Base-by-base conservation (phyloP, 2,113 vertebrate species). In the Atrichornis clamosus region DNA sequence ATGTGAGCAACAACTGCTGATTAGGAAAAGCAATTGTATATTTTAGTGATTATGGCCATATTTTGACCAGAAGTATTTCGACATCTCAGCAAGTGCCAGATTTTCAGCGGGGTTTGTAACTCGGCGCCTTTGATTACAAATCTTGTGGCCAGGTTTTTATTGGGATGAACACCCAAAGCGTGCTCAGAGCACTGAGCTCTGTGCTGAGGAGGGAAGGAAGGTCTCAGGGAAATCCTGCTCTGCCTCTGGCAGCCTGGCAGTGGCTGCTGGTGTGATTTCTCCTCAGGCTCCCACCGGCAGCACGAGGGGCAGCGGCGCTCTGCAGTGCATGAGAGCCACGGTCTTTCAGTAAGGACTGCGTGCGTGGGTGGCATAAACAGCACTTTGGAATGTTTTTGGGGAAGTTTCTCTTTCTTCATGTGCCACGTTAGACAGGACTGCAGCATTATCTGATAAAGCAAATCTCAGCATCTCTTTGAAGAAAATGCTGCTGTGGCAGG, bases 401-500 rank as follows among this genome's bases (percentile, higher is more conserved):
- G 87, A 82, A 89, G n/a, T 44, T 27, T 35, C 85, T 74, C 68
- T 87, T 89, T 79, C 50, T 19, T 82, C 44, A 0, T 33, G 53
- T 65, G 63, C 85, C 30, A 4, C 3, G 1, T 65, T 22, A 76
- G 58, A 14, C 23, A 11, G 50, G 67, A 15, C 20, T 46, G 30
- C 46, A 46, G 67, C 10, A 1, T 65, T 90, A 93, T 87, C 91
- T 80, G 91, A 94, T 95, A 27, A 50, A 88, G 21, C 17, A 67
- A 87, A 95, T 90, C 87, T 76, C 67, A 28, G 16, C 42, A 70
- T 83, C 70, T 91, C 84, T 95, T 80, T 93, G 90, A 93, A 84
- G 7, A 47, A 77, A 85, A 56, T 7, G 46, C n/a, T 68, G 50
- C 70, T 50, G 64, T 17, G 53, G 47, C 41, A 39, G 69, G 24